Conservation (phyloP, 1,140 invertebrate species). For the Conus ventricosus region DNA sequence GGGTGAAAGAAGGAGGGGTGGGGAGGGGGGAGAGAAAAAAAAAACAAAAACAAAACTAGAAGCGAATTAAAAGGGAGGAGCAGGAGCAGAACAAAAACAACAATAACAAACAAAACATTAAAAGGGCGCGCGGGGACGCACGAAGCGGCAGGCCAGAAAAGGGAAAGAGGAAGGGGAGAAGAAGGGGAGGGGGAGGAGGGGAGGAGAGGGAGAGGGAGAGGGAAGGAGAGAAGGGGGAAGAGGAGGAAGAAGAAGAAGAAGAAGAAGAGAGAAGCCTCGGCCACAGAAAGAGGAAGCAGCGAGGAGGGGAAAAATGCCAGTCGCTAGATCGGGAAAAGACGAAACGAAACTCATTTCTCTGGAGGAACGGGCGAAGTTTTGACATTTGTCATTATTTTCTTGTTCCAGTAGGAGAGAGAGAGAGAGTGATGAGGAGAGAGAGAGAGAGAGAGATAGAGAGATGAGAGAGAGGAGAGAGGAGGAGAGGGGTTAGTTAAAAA, state of each 20-base stretch:
- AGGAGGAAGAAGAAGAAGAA: background rate
- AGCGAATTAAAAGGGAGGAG: background rate
- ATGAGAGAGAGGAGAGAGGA: background rate
- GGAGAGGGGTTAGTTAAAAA: background rate
- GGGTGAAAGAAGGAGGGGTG: no score
- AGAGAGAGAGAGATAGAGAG: slow-evolving; percentile 1
- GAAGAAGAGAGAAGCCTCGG: background rate
- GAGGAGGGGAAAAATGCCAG: background rate
- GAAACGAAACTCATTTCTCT: slow-evolving; percentile 25
- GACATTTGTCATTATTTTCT: slow-evolving; percentile 39
- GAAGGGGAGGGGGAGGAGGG: background rate
- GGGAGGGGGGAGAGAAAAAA: no score
- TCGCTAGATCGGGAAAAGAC: slow-evolving; percentile 12
- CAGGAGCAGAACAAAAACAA: background rate
- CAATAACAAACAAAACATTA: no score
- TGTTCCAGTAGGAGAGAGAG: background rate
- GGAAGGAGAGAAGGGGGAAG: background rate
- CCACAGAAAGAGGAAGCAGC: background rate
- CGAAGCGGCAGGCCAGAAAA: background rate
- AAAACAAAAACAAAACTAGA: no score
- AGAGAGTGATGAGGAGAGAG: background rate
- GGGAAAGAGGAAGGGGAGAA: background rate
- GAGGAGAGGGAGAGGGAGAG: background rate
- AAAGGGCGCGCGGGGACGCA: no score
- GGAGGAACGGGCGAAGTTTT: slow-evolving; percentile 25